Evolutionary conservation across 2,888 invertebrate genomes (phyloP).

Genomic region (Agriopis aurantiaria): DNA sequence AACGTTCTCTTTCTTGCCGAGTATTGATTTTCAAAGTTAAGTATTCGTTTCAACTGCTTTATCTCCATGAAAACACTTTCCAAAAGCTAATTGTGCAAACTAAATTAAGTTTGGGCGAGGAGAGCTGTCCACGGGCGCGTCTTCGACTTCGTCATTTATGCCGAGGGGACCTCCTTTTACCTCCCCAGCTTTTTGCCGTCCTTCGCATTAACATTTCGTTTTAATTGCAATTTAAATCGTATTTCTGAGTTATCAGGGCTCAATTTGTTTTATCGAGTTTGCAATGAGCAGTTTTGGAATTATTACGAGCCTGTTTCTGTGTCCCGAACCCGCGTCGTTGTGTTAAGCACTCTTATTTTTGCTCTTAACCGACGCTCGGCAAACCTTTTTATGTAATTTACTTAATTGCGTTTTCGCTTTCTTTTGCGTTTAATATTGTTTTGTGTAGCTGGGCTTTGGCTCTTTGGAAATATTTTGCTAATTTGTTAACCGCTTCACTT

Average conservation of each 20-base stretch:
- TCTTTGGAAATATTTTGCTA: conserved; percentile 24
- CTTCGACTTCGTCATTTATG: conserved; percentile 64
- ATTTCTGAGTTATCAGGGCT: conserved; percentile 65
- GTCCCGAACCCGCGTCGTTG: conserved; percentile 49
- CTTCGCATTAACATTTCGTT: conserved; percentile 58
- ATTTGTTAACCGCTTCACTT: conserved; percentile 25
- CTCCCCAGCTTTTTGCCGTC: conserved; percentile 58
- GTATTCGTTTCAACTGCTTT: conserved; percentile 52
- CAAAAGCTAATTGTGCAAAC: conserved; percentile 71
- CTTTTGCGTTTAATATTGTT: conserved; percentile 31
- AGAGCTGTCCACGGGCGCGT: conserved; percentile 62
- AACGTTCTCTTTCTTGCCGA: conserved; percentile 36
- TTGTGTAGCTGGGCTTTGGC: conserved; percentile 19
- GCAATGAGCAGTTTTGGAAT: conserved; percentile 42
- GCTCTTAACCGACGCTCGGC: conserved; percentile 56
- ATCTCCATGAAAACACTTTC: conserved; percentile 60
- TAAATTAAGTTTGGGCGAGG: conserved; percentile 67
- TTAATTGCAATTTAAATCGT: conserved; percentile 68
- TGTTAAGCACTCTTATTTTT: conserved; percentile 59
- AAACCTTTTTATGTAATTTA: conserved; percentile 59
- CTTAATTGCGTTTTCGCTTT: conserved; percentile 51
- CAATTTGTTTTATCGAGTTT: conserved; percentile 60
- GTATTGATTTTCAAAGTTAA: conserved; percentile 47
- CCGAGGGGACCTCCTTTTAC: conserved; percentile 62
- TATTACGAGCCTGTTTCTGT: conserved; percentile 35